Evolutionary conservation across 1,140 invertebrate genomes (phyloP).

Genomic region (Aphidius ervi): DNA sequence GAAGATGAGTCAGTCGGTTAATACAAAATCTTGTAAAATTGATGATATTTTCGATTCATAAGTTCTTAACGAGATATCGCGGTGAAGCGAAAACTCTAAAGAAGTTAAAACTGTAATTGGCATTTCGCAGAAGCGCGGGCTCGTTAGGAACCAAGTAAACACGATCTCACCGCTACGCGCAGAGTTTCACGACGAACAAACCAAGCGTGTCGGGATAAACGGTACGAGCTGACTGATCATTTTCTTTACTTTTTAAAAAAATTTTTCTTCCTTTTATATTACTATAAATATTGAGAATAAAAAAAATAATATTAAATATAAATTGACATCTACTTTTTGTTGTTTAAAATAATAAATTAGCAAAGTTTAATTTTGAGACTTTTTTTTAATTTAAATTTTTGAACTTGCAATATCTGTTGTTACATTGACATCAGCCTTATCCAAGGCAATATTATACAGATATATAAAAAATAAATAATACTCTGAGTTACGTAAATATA

Average conservation of each 20-base stretch:
- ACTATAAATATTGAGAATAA: too few relatives aligned
- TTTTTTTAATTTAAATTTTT: too few relatives aligned
- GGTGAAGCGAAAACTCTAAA: constrained; percentile 14
- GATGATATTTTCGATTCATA: background rate
- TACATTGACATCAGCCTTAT: background rate
- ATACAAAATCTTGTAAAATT: too few relatives aligned
- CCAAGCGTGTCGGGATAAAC: constrained; percentile 13
- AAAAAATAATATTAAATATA: too few relatives aligned
- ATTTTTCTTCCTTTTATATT: too few relatives aligned
- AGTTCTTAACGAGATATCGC: constrained; percentile 18
- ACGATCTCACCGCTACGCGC: constrained; percentile 9
- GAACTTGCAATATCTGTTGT: too few relatives aligned
- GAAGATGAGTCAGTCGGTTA: too few relatives aligned
- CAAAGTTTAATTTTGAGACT: too few relatives aligned
- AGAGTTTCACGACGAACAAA: constrained; percentile 9
- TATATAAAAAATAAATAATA: background rate
- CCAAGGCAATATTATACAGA: background rate
- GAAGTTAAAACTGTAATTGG: constrained; percentile 21
- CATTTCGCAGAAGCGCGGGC: constrained; percentile 21
- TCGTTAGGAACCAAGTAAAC: constrained; percentile 24
- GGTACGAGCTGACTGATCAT: constrained; percentile 11
- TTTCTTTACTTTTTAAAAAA: too few relatives aligned
- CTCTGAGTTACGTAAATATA: background rate
- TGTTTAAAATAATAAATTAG: too few relatives aligned
- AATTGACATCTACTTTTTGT: too few relatives aligned